Evolutionary conservation across 2,888 invertebrate genomes (phyloP).

Genomic region (Heteromurus nitidus): DNA sequence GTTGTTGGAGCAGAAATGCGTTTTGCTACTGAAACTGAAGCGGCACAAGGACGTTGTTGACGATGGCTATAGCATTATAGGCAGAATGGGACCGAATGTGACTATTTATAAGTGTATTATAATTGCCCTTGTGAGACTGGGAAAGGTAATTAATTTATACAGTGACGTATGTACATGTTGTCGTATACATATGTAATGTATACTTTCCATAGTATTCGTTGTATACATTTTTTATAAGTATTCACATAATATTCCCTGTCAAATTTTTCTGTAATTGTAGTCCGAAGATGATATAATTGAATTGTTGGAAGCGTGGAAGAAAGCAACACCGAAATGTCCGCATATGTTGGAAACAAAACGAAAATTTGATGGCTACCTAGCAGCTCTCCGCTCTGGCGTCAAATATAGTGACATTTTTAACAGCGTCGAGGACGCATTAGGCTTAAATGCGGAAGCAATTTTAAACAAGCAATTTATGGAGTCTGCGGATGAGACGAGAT

Average conservation of each 20-base stretch:
- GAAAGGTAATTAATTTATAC: constrained; percentile 62
- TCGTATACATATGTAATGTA: too few relatives aligned
- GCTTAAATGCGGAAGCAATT: constrained; percentile 49
- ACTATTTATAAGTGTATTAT: constrained; percentile 70
- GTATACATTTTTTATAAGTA: too few relatives aligned
- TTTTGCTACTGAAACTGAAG: constrained; percentile 68
- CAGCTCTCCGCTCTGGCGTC: constrained; percentile 68
- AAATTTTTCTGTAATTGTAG: constrained; percentile 39
- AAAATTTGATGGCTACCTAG: constrained; percentile 68
- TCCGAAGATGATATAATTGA: constrained; percentile 69
- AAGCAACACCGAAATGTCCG: constrained; percentile 64
- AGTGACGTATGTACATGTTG: not conserved
- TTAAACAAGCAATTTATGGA: constrained; percentile 39
- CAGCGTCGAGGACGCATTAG: constrained; percentile 65
- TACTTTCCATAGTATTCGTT: too few relatives aligned
- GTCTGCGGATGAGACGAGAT: constrained; percentile 60
- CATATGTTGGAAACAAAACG: constrained; percentile 64
- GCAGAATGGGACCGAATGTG: constrained; percentile 67
- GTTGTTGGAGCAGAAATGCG: constrained; percentile 55
- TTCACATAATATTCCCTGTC: not conserved
- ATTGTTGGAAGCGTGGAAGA: constrained; percentile 69
- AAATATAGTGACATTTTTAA: constrained; percentile 66
- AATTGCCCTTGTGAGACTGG: constrained; percentile 66
- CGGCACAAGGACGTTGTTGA: constrained; percentile 66
- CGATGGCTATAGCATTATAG: constrained; percentile 69